Evolutionary conservation across 2,113 vertebrate species (phyloP).

Genomic region (Leuciscus idus): DNA sequence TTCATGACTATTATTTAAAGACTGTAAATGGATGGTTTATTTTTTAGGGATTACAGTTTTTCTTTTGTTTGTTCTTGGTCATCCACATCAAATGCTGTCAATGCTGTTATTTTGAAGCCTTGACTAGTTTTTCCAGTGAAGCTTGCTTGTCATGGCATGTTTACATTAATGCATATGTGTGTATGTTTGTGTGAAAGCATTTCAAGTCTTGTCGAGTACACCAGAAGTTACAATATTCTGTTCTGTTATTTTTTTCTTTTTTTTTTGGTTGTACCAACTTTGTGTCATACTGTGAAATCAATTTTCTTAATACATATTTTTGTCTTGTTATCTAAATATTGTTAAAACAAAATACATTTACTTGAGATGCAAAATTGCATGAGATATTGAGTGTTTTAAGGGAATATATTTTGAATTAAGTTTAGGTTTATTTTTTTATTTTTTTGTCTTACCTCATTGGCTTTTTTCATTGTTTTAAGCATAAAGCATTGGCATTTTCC

Average conservation of each 20-base stretch:
- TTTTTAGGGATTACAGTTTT: conserved; percentile 8
- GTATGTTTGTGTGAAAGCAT: neutral
- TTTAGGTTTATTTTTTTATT: too few species aligned
- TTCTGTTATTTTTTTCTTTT: too few species aligned
- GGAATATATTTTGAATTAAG: too few species aligned
- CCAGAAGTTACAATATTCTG: neutral
- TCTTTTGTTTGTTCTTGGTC: conserved; percentile 35
- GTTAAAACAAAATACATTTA: too few species aligned
- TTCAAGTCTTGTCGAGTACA: neutral
- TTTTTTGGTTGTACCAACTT: neutral
- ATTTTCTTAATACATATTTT: neutral
- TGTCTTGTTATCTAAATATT: too few species aligned
- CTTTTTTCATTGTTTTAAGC: too few species aligned
- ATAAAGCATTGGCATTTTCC: too few species aligned
- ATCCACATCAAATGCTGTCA: conserved; percentile 31
- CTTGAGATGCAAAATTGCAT: too few species aligned
- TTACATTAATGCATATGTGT: conserved; percentile 22
- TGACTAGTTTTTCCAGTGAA: conserved; percentile 67
- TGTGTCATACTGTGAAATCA: neutral
- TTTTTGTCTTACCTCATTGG: too few species aligned
- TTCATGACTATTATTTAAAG: neutral
- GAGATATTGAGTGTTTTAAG: too few species aligned
- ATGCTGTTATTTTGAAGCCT: conserved; percentile 54
- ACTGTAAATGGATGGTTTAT: neutral
- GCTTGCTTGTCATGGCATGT: conserved; percentile 45